These are phyloP conservation scores for Nomada fabriciana DNA, from an alignment of 2,888 invertebrate genomes.

Conservation along the genomic window DNA sequence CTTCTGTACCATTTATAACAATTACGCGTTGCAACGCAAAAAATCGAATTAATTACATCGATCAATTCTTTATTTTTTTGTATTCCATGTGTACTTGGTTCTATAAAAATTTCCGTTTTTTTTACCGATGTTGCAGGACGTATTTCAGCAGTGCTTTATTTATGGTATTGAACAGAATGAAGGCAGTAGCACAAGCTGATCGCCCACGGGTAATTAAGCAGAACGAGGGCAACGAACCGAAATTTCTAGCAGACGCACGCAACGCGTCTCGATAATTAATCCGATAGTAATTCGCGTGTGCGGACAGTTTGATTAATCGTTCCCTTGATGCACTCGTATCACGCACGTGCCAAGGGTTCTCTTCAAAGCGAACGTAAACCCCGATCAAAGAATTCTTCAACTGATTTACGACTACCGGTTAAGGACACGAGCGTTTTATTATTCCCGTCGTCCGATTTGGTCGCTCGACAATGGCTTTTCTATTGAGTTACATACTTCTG, in stretches of 20 bases:
- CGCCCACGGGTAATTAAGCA: background rate
- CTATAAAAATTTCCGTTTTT: too few relatives aligned
- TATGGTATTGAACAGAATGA: background rate
- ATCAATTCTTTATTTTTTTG: too few relatives aligned
- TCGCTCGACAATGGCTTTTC: constrained; percentile 14
- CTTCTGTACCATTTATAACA: background rate
- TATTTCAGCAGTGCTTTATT: background rate
- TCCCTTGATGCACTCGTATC: constrained; percentile 44
- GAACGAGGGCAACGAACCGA: background rate
- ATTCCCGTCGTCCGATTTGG: background rate
- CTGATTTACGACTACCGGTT: constrained; percentile 55
- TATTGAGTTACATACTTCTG: background rate
- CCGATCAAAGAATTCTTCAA: constrained; percentile 42
- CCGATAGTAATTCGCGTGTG: constrained; percentile 44
- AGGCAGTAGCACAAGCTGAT: background rate
- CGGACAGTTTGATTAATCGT: constrained; percentile 57
- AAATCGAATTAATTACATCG: too few relatives aligned
- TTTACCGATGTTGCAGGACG: too few relatives aligned
- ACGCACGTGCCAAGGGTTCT: constrained; percentile 50
- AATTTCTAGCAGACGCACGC: constrained; percentile 36
- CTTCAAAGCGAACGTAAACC: constrained; percentile 44
- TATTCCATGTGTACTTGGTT: too few relatives aligned
- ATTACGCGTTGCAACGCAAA: background rate
- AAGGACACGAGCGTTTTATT: constrained; percentile 25
- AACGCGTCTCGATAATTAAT: constrained; percentile 40